Percentiles rank a stretch among this genome's conserved stretches.
phyloP scores from a whole-genome alignment of 2,113 vertebrate genomes.

The Hippocampus abdominalis region DNA sequence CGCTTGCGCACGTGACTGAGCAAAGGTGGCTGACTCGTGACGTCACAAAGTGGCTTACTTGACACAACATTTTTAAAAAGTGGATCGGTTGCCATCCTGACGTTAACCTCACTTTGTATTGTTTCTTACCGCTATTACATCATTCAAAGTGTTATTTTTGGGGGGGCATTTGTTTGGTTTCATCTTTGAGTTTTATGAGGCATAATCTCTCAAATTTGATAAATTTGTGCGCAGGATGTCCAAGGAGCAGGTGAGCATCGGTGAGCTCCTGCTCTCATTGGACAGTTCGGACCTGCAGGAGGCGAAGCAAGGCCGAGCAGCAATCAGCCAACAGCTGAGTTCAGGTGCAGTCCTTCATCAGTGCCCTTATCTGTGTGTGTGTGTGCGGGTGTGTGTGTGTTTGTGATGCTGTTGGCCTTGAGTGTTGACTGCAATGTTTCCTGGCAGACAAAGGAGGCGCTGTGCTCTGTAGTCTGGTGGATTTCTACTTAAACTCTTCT shows the following conservation, averaged over 20 bases:
- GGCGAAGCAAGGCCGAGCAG: conserved; percentile 79
- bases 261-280: conserved; percentile 87
- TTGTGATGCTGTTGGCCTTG: neutral
- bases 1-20: neutral
- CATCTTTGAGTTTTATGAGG: neutral
- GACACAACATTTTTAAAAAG: neutral
- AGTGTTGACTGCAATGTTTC: neutral
- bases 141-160: neutral
- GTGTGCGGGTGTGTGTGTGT: no score
- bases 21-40: neutral
- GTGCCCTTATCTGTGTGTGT: neutral
- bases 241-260: conserved; percentile 76
- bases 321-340: conserved; percentile 82
- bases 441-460: conserved; percentile 84
- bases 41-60: neutral
- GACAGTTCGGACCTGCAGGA: conserved; percentile 84
- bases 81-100: neutral
- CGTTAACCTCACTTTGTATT: neutral
- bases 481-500: conserved; percentile 88
- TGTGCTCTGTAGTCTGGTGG: conserved; percentile 86
- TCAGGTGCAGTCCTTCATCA: conserved; percentile 70
- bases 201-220: no score
- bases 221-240: conserved; percentile 72
- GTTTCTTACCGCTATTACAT: neutral
- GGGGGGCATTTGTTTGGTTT: neutral